Conservation (phyloP, 1,140 invertebrate genomes). For the Saxidomus purpurata region DNA sequence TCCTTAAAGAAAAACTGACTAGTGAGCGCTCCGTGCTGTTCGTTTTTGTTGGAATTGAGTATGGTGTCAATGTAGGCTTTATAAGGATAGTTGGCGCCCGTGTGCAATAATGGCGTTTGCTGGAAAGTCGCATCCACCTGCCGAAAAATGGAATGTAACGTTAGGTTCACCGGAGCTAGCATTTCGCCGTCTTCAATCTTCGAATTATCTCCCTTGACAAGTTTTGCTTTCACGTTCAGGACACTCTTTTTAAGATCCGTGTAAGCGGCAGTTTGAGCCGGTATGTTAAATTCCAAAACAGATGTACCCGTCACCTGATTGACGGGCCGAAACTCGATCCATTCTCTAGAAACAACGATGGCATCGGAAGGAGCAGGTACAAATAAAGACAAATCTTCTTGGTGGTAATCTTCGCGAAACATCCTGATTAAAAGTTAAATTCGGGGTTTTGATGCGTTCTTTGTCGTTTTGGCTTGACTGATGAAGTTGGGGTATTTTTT, state of each 20-base stretch:
- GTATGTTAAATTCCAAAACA: conserved; percentile 53
- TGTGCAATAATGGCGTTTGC: conserved; percentile 40
- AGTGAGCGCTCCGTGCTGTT: neutral
- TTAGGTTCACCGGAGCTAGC: conserved; percentile 18
- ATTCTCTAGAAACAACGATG: conserved; percentile 33
- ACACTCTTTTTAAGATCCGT: conserved; percentile 45
- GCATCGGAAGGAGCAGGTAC: conserved; percentile 30
- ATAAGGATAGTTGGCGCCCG: conserved; percentile 62
- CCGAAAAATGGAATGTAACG: conserved; percentile 43
- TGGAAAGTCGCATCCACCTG: conserved; percentile 49
- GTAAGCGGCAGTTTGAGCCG: conserved; percentile 18
- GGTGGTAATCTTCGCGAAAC: neutral
- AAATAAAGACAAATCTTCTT: conserved; percentile 58
- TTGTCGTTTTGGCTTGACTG: neutral
- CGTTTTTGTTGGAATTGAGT: neutral
- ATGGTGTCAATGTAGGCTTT: conserved; percentile 69
- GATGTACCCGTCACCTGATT: conserved; percentile 42
- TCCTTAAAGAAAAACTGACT: conserved; percentile 57
- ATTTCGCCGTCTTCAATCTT: neutral
- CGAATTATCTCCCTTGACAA: conserved; percentile 8
- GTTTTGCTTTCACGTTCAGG: conserved; percentile 43
- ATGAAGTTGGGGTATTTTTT: neutral
- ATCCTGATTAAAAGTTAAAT: neutral
- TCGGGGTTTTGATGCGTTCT: neutral
- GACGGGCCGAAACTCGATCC: conserved; percentile 58